Evolutionary conservation across 2,888 invertebrate species (phyloP), one percentile per base, ranked within the genome.

Genomic region (Fragum fragum): DNA sequence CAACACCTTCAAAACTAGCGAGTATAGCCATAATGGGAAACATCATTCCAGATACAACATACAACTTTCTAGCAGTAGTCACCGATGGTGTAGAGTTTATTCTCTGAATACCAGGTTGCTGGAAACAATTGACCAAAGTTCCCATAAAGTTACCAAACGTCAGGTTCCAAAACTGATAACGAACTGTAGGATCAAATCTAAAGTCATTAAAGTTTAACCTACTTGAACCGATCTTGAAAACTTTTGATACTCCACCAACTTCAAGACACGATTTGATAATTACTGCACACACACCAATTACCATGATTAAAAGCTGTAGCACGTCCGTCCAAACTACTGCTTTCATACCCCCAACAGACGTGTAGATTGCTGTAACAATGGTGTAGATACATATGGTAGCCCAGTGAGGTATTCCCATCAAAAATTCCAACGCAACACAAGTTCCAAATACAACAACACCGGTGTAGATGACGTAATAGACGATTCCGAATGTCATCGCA

Each of bases 291-390:
- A 69, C 32, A 14, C 63, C 63, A n/a, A 68, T 53, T 1, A 68
- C 42, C 78, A 79, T 79, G 36, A 79, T 68, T 11, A 57, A 11
- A 39, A 79, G 16, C 53, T 79, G 78, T n/a, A 79, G 73, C 0
- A 79, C 78, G 21, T 79, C 78, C 5, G 78, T 79, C 78, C 78
- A 79, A 9, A 79, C 73, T 3, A 79, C 78, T 16, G 78, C 78
- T 26, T 70, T 73, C n/a, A 79, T 73, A 5, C 78, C 73, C 18
- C 78, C 78, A 52, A n/a, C n/a, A n/a, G n/a, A n/a, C n/a, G n/a
- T n/a, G n/a, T n/a, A n/a, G n/a, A n/a, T n/a, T n/a, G n/a, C 73
- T 53, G 78, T 73, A 0, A 79, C 61, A 0, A 53, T 23, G 0
- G 73, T 59, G 28, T 73, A 79, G 16, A 69, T 47, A 16, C 73